Evolutionary conservation across 2,797 vertebrate genomes (phyloP).

Genomic region (Pogonophryne albipinna): DNA sequence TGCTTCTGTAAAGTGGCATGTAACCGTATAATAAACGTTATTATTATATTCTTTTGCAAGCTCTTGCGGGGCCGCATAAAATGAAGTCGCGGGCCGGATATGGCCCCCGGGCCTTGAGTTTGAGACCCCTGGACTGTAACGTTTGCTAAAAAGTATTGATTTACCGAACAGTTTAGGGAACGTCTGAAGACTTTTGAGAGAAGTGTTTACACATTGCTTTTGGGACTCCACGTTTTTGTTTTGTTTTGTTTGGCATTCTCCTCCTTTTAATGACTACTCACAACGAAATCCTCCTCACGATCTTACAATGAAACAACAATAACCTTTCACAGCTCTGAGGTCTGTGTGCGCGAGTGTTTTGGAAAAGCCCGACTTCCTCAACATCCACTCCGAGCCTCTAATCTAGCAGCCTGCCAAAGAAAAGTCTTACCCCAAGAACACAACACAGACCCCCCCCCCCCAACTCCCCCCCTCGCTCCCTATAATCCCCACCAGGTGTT

Average conservation of each 20-base stretch:
- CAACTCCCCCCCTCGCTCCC: conserved; percentile 29
- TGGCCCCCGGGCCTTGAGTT: too few species aligned
- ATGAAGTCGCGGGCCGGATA: too few species aligned
- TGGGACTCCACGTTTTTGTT: neutral
- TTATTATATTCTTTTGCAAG: too few species aligned
- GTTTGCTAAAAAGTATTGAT: too few species aligned
- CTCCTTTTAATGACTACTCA: conserved; percentile 2
- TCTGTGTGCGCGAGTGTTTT: conserved; percentile 34
- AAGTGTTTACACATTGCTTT: neutral
- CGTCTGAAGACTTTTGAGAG: neutral
- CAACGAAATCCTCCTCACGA: neutral
- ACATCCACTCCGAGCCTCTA: conserved; percentile 48
- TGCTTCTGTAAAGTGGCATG: too few species aligned
- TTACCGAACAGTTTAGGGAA: too few species aligned
- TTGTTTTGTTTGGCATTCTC: fast-evolving
- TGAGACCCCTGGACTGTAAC: too few species aligned
- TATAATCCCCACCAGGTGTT: conserved; percentile 81
- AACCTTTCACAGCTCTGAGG: neutral
- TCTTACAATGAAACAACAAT: neutral
- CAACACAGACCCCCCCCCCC: conserved; percentile 7
- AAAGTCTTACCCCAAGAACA: conserved; percentile 49
- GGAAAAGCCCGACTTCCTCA: conserved; percentile 37
- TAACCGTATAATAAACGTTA: too few species aligned
- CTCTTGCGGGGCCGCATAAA: too few species aligned
- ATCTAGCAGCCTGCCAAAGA: conserved; percentile 55